Evolutionary conservation across 2,113 vertebrate genomes (phyloP).

Genomic region (Chinchilla lanigera): DNA sequence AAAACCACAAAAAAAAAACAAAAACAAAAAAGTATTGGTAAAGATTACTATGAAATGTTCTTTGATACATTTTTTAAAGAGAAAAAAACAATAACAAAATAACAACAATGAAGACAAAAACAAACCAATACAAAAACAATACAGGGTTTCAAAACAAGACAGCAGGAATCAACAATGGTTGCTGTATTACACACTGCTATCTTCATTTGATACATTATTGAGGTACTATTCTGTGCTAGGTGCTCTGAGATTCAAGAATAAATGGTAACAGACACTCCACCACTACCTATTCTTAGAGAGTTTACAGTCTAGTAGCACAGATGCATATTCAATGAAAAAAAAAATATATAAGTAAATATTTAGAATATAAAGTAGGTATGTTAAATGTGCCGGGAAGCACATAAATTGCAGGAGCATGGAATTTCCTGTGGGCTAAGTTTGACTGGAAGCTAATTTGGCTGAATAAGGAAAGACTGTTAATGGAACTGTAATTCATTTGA

Average conservation of each 20-base stretch:
- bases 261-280: background rate
- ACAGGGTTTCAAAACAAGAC: no score
- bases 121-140: no score
- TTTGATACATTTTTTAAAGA: no score
- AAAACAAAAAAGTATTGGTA: background rate
- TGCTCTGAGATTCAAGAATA: background rate
- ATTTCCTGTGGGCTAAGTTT: background rate
- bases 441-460: background rate
- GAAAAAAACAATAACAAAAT: no score
- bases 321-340: background rate
- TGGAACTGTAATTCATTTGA: conserved; percentile 1
- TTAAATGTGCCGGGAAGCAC: background rate
- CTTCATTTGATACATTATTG: background rate
- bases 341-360: background rate
- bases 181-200: no score
- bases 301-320: background rate
- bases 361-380: background rate
- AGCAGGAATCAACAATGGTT: no score
- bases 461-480: background rate
- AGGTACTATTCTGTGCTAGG: background rate
- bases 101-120: no score
- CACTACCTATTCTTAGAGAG: background rate
- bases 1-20: no score
- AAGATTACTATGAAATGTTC: no score
- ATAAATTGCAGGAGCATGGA: background rate